A percentile compares a stretch with the other conserved stretches of the same genome.
Conservation (phyloP, 2,113 vertebrate genomes). For the Epinephelus moara region DNA sequence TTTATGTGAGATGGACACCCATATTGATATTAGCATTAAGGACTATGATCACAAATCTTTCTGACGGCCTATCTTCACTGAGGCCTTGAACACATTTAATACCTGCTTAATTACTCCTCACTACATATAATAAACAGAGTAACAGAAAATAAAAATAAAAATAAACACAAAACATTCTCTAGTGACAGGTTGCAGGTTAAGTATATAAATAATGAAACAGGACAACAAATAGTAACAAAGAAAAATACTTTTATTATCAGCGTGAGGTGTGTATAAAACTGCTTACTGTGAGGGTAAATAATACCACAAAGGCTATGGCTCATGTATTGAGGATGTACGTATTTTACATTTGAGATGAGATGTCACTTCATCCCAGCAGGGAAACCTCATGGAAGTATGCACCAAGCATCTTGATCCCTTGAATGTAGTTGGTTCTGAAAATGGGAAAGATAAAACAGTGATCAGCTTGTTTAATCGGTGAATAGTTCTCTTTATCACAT, state of each 20-base stretch:
- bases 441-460: slow-evolving; percentile 18
- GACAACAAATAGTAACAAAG: slow-evolving; percentile 25
- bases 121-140: neutral
- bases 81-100: neutral
- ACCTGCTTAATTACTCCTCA: neutral
- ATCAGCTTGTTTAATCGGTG: neutral
- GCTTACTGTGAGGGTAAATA: neutral
- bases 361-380: slow-evolving; percentile 83
- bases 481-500: neutral
- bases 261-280: slow-evolving; percentile 17
- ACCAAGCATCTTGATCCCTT: slow-evolving; percentile 93
- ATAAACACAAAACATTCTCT: neutral
- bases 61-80: neutral
- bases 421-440: slow-evolving; percentile 92
- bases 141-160: slow-evolving; percentile 5
- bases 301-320: slow-evolving; percentile 14
- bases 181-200: neutral
- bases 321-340: neutral
- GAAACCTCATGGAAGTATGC: slow-evolving; percentile 96
- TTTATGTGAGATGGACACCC: neutral
- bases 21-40: neutral
- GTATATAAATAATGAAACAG: neutral
- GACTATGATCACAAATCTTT: neutral
- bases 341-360: neutral
- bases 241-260: slow-evolving; percentile 56